These are phyloP conservation scores for Temnothorax curvispinosus DNA, from an alignment of 1,140 invertebrate species.

Conservation along the genomic window DNA sequence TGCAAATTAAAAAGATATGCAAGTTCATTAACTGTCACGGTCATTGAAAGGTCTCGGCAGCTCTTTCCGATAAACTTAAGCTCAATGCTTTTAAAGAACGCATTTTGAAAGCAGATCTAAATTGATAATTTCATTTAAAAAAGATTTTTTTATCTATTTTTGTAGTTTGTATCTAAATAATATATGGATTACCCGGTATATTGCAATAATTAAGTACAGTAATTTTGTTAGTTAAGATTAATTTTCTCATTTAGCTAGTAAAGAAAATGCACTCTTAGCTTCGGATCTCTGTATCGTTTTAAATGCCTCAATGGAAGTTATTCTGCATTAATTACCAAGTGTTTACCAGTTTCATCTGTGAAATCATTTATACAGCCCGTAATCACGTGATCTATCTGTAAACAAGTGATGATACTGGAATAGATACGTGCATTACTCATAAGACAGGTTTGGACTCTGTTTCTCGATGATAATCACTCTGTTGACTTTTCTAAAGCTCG, in stretches of 20 bases:
- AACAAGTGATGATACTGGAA: conserved; percentile 4
- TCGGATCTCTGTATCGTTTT: neutral
- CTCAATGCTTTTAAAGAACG: neutral
- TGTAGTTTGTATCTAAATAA: neutral
- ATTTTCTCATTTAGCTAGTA: neutral
- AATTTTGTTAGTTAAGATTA: neutral
- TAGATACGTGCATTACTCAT: conserved; percentile 4
- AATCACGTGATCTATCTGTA: conserved; percentile 8
- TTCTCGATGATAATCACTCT: conserved; percentile 24
- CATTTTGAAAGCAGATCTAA: neutral
- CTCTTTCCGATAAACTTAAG: neutral
- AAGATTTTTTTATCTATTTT: neutral
- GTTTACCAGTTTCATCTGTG: conserved; percentile 6
- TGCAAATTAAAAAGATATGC: neutral
- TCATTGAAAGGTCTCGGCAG: neutral
- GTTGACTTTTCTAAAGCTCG: conserved; percentile 31
- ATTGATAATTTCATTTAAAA: neutral
- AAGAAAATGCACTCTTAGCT: neutral
- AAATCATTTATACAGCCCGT: neutral
- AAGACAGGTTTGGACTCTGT: neutral
- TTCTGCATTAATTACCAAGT: neutral
- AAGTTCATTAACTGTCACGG: conserved; percentile 25
- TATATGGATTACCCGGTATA: neutral
- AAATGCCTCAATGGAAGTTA: neutral
- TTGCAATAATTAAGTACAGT: neutral